Percentiles rank a stretch among this genome's conserved stretches.
These are phyloP conservation scores for Ursus arctos DNA, from an alignment of 2,113 vertebrate genomes.

Conservation along the genomic window DNA sequence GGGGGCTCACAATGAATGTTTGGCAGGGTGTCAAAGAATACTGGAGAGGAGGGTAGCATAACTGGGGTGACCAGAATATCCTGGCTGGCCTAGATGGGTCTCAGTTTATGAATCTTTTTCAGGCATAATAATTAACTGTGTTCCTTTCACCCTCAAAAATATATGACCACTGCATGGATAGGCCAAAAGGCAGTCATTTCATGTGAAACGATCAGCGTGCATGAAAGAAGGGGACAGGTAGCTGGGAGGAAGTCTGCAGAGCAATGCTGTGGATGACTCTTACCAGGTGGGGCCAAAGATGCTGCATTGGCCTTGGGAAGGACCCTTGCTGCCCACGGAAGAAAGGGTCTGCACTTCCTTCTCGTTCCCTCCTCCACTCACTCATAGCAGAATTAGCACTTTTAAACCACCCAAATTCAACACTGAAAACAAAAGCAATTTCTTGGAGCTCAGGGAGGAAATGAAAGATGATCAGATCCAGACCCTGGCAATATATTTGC, in stretches of 20 bases:
- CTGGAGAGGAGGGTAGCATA: fast-evolving
- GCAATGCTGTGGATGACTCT: no score
- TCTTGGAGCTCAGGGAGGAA: neutral
- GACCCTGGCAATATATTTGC: conserved; percentile 59
- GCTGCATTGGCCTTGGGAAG: neutral
- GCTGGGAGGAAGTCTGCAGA: fast-evolving
- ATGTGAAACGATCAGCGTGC: neutral
- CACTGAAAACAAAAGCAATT: neutral
- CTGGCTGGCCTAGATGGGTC: neutral
- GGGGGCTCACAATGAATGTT: neutral
- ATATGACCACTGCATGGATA: neutral
- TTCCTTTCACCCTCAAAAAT: neutral
- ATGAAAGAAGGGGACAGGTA: neutral
- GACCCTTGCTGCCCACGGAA: neutral
- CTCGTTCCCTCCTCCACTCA: fast-evolving
- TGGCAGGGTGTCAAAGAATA: neutral
- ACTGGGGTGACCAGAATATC: neutral
- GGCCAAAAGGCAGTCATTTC: neutral
- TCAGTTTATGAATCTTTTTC: neutral
- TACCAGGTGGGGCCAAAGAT: neutral
- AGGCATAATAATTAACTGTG: neutral
- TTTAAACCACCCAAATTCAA: neutral
- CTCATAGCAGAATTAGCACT: neutral
- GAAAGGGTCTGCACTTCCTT: fast-evolving
- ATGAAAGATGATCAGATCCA: conserved; percentile 74